Evolutionary conservation across 2,113 vertebrate species (phyloP).

Genomic region (Excalfactoria chinensis): DNA sequence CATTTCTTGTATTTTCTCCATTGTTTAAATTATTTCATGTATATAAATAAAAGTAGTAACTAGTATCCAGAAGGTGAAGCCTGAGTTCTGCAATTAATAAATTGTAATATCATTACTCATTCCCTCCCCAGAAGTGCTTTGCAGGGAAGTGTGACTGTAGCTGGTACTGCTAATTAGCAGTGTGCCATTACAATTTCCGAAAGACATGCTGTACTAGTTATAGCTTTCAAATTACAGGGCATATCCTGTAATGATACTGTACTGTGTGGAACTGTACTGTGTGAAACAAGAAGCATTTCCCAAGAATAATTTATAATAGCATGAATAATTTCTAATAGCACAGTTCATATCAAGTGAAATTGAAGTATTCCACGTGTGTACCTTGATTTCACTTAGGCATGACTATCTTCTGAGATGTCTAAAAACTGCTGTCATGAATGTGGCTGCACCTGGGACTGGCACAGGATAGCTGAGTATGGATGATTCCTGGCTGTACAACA

Average conservation of each 20-base stretch:
- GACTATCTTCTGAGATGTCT: accelerated
- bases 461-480: neutral
- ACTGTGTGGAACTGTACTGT: neutral
- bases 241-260: neutral
- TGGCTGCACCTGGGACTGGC: neutral
- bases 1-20: neutral
- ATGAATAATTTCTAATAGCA: neutral
- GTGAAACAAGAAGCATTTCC: neutral
- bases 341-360: neutral
- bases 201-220: neutral
- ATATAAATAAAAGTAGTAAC: neutral
- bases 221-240: neutral
- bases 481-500: neutral
- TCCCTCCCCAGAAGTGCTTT: neutral
- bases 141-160: neutral
- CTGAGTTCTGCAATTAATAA: neutral
- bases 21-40: neutral
- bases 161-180: neutral
- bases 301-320: neutral
- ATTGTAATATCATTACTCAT: neutral
- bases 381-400: neutral
- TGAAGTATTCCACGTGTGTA: neutral
- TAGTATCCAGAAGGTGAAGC: neutral
- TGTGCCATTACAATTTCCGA: neutral
- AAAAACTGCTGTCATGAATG: neutral